Evolutionary conservation across 2,888 invertebrate species (phyloP).

Genomic region (Cerceris rybyensis): DNA sequence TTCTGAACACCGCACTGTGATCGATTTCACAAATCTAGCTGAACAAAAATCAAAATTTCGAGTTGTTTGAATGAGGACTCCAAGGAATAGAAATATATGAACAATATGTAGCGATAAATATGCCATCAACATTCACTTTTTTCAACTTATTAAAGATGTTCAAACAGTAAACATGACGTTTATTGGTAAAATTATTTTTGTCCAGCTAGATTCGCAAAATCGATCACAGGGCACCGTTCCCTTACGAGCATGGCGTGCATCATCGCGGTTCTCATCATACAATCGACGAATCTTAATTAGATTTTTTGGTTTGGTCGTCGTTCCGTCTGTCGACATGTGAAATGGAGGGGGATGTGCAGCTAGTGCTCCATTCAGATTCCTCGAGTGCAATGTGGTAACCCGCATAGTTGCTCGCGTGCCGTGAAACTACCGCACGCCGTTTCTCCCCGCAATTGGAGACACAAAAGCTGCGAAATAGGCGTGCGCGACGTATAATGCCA

Average conservation of each 20-base stretch:
- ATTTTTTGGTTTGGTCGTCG: constrained; percentile 56
- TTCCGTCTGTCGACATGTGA: constrained; percentile 57
- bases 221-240: too few species aligned
- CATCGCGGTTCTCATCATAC: constrained; percentile 5
- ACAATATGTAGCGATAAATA: too few species aligned
- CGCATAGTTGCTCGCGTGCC: constrained; percentile 63
- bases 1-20: too few species aligned
- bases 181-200: too few species aligned
- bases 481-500: not conserved
- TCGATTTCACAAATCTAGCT: too few species aligned
- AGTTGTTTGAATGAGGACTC: too few species aligned
- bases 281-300: constrained; percentile 58
- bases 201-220: too few species aligned
- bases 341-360: constrained; percentile 42
- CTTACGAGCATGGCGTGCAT: not conserved
- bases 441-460: constrained; percentile 36
- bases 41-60: too few species aligned
- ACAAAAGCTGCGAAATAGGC: constrained; percentile 11
- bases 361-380: constrained; percentile 61
- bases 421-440: constrained; percentile 59
- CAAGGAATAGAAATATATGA: too few species aligned
- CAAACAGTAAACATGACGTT: too few species aligned
- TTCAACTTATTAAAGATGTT: too few species aligned
- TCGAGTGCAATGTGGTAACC: constrained; percentile 61
- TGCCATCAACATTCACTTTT: too few species aligned